Evolutionary conservation across 2,888 invertebrate species (phyloP).

Genomic region (Parelbella ahira): DNA sequence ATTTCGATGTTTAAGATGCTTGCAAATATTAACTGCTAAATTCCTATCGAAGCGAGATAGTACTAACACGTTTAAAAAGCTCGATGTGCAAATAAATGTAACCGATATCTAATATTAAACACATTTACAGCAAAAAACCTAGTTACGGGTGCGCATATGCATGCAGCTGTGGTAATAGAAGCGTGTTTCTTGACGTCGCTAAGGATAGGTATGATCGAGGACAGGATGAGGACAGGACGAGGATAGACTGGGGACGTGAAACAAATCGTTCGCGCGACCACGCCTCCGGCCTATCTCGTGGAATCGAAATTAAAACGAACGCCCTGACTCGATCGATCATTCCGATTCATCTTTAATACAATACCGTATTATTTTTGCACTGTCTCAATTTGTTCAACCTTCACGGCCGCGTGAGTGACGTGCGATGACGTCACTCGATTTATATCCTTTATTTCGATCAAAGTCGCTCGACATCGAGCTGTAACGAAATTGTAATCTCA

Average conservation of each 20-base stretch:
- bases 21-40: too few species aligned
- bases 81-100: too few species aligned
- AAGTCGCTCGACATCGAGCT: slow-evolving; percentile 30
- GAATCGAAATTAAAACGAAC: slow-evolving; percentile 79
- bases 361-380: slow-evolving; percentile 70
- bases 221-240: too few species aligned
- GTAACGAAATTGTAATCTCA: slow-evolving; percentile 29
- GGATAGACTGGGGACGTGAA: slow-evolving; percentile 72
- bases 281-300: slow-evolving; percentile 69
- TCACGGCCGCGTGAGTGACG: slow-evolving; percentile 53
- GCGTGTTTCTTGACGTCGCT: slow-evolving; percentile 33
- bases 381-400: slow-evolving; percentile 66
- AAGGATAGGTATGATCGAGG: slow-evolving; percentile 41
- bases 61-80: too few species aligned
- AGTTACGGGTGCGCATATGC: slow-evolving; percentile 13
- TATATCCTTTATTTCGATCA: slow-evolving; percentile 48
- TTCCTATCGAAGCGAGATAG: too few species aligned
- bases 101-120: neutral
- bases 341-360: slow-evolving; percentile 72
- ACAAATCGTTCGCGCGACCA: slow-evolving; percentile 74
- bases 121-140: slow-evolving; percentile 14
- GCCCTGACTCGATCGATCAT: slow-evolving; percentile 76
- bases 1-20: too few species aligned
- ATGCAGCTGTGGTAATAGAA: slow-evolving; percentile 30
- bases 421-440: slow-evolving; percentile 52